Evolutionary conservation across 2,888 invertebrate species (phyloP).

Genomic region (Lasioglossum figueresi): DNA sequence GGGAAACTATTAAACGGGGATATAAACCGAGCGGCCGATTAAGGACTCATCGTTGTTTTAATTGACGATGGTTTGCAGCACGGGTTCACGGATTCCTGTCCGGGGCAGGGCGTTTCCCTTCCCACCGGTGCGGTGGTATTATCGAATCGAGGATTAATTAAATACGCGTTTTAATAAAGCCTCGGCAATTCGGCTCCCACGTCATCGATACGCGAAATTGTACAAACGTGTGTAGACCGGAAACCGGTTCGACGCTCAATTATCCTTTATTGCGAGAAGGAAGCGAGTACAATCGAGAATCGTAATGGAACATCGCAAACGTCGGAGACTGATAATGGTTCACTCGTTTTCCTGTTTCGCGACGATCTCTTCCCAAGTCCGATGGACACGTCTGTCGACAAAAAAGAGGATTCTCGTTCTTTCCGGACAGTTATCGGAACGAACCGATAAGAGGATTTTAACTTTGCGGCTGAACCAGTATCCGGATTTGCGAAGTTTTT

Average conservation of each 20-base stretch:
- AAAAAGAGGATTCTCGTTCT: background rate
- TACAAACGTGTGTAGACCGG: background rate
- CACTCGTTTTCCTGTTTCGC: constrained; percentile 1
- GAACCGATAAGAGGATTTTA: background rate
- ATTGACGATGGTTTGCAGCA: constrained; percentile 3
- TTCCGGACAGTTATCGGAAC: background rate
- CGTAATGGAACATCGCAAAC: background rate
- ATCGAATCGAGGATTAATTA: constrained; percentile 35
- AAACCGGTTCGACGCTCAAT: constrained; percentile 11
- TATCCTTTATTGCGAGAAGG: constrained; percentile 26
- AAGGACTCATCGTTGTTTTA: constrained; percentile 13
- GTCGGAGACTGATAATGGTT: constrained; percentile 5
- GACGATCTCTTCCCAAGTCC: constrained; percentile 3
- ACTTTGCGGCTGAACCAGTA: background rate
- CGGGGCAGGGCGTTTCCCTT: background rate
- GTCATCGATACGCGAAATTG: background rate
- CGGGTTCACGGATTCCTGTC: background rate
- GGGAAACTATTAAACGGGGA: constrained; percentile 5
- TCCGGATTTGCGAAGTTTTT: too few relatives aligned
- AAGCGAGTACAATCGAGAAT: background rate
- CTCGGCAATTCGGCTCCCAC: background rate
- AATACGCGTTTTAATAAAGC: constrained; percentile 13
- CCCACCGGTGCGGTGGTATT: background rate
- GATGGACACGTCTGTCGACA: background rate
- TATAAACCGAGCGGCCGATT: constrained; percentile 14